A percentile compares a stretch with the other conserved stretches of the same genome.
Evolutionary conservation across 2,113 vertebrate species (phyloP).

Genomic region (Cyanoderma ruficeps): DNA sequence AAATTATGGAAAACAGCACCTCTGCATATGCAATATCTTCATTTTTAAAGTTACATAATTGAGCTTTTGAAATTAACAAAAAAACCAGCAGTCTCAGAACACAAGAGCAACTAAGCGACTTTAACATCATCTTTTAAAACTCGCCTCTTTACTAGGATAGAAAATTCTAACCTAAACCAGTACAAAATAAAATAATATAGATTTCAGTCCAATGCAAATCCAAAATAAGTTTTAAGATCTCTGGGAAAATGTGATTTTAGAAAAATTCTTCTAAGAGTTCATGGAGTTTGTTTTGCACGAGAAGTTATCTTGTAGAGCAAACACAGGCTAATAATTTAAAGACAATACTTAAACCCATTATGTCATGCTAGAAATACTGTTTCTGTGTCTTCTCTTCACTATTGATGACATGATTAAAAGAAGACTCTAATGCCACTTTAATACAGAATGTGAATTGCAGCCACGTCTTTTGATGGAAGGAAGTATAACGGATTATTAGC

Average conservation of each 20-base stretch:
- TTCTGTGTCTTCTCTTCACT: not conserved
- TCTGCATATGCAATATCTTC: slow-evolving; percentile 56
- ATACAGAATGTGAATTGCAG: not conserved
- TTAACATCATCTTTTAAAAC: not conserved
- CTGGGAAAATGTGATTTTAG: not conserved
- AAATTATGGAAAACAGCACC: slow-evolving; percentile 46
- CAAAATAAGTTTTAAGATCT: not conserved
- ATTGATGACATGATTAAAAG: not conserved
- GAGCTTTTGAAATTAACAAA: slow-evolving; percentile 32
- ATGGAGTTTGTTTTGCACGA: not conserved
- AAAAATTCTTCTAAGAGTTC: not conserved
- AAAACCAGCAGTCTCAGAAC: not conserved
- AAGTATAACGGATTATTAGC: not conserved
- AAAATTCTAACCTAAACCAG: not conserved
- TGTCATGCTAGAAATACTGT: not conserved
- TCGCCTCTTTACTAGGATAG: not conserved
- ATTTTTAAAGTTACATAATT: slow-evolving; percentile 62
- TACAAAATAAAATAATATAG: not conserved
- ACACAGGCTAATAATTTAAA: not conserved
- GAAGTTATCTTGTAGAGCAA: not conserved
- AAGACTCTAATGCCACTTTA: not conserved
- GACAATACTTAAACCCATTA: not conserved
- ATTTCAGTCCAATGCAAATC: not conserved
- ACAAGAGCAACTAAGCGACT: not conserved
- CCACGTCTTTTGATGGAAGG: not conserved